Base-by-base conservation (phyloP, 2,888 invertebrate genomes). In the Campaea margaritaria region DNA sequence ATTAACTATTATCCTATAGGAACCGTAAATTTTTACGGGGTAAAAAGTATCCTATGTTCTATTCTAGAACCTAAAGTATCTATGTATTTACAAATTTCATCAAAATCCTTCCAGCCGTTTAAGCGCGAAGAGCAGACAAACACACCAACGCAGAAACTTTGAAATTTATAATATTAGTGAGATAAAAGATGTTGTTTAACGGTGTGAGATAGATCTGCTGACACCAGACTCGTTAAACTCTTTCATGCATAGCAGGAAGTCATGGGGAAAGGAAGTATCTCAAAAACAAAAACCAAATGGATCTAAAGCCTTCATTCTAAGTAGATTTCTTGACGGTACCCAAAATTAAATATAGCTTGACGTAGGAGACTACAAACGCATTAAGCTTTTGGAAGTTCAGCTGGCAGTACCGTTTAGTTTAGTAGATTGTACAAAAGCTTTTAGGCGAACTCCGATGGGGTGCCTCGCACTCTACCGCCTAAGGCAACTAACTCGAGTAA, bases 361-460 rank as follows among this genome's bases (percentile, higher is more conserved):
- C 60, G 46, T 55, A 46, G 46, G 51, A 49, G 45, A 31, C 44
- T 62, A 52, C 56, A 53, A 69, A 72, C 69, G 68, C 62, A 71
- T 64, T 67, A 58, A 61, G 63, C 57, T 56, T 65, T 58, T 50
- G 53, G 61, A 47, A 60, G 55, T 64, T 60, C 46, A 52, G 62
- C 60, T 69, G 62, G 55, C 64, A 68, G 67, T 73, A 68, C 66
- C 64, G 73, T 69, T 70, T 72, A 70, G 77, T 77, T 74, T 73
- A 75, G 74, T 76, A 73, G 68, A 75, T 77, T 78, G 76, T 77
- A 69, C 72, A 68, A 81, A 81, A 80, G 84, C 83, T 85, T 85
- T 84, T 83, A 85, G 76, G 71, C 56, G 65, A 73, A 74, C 70
- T 73, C 71, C 63, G 68, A 65, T 70, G 72, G 65, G 73, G 70